A percentile compares a stretch with the other conserved stretches of the same genome.
These are phyloP conservation scores for Cariama cristata DNA, from an alignment of 2,113 vertebrate genomes.

Conservation along the genomic window DNA sequence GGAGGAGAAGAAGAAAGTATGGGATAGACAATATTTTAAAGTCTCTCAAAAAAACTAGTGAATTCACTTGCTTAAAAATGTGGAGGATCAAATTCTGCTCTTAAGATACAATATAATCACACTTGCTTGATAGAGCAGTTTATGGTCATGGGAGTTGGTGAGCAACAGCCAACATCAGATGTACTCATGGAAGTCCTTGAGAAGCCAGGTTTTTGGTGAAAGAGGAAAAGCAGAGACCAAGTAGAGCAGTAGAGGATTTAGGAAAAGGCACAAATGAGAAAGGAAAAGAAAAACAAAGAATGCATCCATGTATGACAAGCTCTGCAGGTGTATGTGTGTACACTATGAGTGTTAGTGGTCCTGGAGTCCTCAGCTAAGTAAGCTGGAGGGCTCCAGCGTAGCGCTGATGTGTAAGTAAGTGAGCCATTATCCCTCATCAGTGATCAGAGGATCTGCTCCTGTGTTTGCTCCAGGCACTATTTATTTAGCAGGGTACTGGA, in stretches of 20 bases:
- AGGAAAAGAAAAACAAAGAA: neutral
- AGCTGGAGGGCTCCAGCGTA: neutral
- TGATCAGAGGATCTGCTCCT: neutral
- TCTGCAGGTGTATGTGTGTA: neutral
- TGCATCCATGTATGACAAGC: neutral
- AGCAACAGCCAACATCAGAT: neutral
- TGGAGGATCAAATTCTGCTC: neutral
- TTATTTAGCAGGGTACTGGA: neutral
- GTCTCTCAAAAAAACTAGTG: neutral
- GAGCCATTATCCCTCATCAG: neutral
- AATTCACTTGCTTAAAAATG: neutral
- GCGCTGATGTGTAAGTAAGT: fast-evolving
- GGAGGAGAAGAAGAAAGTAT: neutral
- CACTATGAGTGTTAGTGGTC: neutral
- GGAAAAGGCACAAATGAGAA: neutral
- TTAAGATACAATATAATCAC: neutral
- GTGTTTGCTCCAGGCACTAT: neutral
- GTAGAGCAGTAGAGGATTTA: neutral
- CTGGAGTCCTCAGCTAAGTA: neutral
- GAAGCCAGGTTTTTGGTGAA: neutral
- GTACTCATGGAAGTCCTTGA: neutral
- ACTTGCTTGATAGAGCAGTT: neutral
- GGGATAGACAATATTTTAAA: neutral
- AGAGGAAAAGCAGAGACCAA: neutral
- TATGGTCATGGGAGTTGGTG: neutral